Conservation (phyloP, 2,888 invertebrate genomes). For the Dolichomitus sp. region DNA sequence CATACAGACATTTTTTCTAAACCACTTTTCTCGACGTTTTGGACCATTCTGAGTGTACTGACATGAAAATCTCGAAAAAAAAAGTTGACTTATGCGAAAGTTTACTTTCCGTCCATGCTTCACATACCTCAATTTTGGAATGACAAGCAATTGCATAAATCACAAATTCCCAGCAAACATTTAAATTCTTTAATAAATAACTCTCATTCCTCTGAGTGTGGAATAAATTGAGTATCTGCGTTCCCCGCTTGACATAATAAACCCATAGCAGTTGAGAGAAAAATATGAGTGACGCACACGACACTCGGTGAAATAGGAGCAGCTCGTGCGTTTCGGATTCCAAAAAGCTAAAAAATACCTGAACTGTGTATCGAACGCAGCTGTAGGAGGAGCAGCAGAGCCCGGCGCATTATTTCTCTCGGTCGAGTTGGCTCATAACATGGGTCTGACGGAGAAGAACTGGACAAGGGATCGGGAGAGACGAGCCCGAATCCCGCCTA, state of each 20-base stretch:
- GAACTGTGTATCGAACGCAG: constrained; percentile 47
- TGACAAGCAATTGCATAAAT: background rate
- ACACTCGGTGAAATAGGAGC: constrained; percentile 54
- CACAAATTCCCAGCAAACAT: background rate
- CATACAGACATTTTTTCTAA: too few relatives aligned
- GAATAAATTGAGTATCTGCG: background rate
- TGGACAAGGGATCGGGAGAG: constrained; percentile 45
- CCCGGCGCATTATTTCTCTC: constrained; percentile 63
- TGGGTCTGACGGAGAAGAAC: constrained; percentile 56
- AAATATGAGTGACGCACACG: constrained; percentile 52
- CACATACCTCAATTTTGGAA: background rate
- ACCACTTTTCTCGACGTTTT: too few relatives aligned
- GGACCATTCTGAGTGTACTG: too few relatives aligned
- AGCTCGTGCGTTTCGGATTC: constrained; percentile 61
- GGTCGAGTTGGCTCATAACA: constrained; percentile 65
- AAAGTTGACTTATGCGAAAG: background rate
- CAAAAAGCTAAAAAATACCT: constrained; percentile 49
- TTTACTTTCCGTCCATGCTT: background rate
- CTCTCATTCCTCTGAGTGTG: background rate
- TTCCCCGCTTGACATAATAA: background rate
- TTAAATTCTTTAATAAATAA: background rate
- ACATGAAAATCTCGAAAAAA: too few relatives aligned
- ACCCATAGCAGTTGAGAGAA: background rate
- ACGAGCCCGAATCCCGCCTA: constrained; percentile 51
- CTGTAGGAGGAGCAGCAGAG: constrained; percentile 48